A percentile compares a stretch with the other conserved stretches of the same genome.
These are phyloP conservation scores for Spilogale gracilis DNA, from an alignment of 2,113 vertebrate species.

Conservation along the genomic window DNA sequence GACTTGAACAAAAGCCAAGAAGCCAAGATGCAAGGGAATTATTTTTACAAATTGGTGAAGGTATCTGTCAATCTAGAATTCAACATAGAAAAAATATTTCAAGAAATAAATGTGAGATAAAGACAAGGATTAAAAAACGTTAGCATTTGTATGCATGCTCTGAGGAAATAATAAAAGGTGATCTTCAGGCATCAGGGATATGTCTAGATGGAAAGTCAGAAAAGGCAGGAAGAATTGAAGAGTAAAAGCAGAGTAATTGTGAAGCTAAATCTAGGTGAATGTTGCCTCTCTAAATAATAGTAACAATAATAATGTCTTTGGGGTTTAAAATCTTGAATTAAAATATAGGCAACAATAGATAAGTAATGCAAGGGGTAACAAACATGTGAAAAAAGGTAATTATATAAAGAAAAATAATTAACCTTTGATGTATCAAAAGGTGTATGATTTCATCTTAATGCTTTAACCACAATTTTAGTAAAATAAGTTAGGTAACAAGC, in stretches of 20 bases:
- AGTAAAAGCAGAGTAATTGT: not conserved
- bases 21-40: not conserved
- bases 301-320: not conserved
- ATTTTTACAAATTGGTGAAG: not conserved
- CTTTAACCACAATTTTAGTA: not conserved
- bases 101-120: slow-evolving; percentile 2
- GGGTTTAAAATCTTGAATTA: not conserved
- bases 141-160: not conserved
- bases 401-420: not conserved
- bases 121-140: not conserved
- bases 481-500: not conserved
- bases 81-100: not conserved
- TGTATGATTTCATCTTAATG: not conserved
- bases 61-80: not conserved
- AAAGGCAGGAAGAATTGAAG: not conserved
- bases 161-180: not conserved
- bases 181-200: not conserved
- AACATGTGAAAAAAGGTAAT: not conserved
- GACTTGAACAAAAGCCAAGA: not conserved
- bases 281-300: not conserved
- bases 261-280: not conserved
- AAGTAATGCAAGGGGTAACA: not conserved
- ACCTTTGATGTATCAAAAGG: not conserved
- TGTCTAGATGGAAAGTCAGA: not conserved
- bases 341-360: not conserved